Conservation (phyloP, 2,797 vertebrate genomes). For the Manis javanica region DNA sequence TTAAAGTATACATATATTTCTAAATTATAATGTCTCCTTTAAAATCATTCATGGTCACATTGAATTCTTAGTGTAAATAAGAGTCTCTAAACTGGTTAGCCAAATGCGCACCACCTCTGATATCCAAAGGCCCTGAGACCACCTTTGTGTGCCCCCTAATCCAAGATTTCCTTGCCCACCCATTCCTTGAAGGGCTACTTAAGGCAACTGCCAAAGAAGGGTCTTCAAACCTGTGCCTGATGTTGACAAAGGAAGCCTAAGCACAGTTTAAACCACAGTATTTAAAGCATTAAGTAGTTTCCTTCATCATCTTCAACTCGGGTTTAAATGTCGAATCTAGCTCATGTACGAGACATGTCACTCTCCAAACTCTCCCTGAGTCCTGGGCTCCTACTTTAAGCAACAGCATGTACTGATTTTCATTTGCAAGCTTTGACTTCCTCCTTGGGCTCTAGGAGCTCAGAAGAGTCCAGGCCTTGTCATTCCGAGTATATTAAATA, state of each 20-base stretch:
- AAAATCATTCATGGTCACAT: constrained; percentile 7
- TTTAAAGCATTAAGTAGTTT: not conserved
- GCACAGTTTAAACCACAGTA: not conserved
- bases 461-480: not conserved
- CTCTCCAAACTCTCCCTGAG: not conserved
- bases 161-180: not conserved
- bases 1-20: constrained; percentile 2
- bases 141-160: not conserved
- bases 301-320: not conserved
- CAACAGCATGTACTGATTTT: constrained; percentile 1
- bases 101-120: not conserved
- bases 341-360: not conserved
- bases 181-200: not conserved
- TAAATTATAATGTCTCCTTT: not conserved
- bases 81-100: constrained; percentile 21
- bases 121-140: not conserved
- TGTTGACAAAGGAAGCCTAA: constrained; percentile 9
- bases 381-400: not conserved
- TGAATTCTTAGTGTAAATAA: constrained; percentile 8
- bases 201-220: not conserved
- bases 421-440: not conserved
- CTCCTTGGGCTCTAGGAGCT: not conserved
- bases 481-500: constrained; percentile 24
- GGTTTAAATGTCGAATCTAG: constrained; percentile 32
- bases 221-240: not conserved